Evolutionary conservation across 2,888 invertebrate species (phyloP), one percentile per base, ranked within the genome.

Genomic region (Diarsia brunnea): DNA sequence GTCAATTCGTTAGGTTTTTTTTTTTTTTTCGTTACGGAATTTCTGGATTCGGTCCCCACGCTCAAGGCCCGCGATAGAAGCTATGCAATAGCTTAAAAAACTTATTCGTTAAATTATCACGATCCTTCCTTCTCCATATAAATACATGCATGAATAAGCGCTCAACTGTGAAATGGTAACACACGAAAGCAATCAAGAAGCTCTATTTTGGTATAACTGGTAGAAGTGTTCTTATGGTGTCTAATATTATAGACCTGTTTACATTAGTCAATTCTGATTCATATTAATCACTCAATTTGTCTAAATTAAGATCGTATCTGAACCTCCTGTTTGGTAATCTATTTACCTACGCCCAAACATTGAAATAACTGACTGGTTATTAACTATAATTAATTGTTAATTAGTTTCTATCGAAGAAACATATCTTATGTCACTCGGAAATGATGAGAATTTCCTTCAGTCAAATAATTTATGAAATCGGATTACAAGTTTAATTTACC

Each of bases 281-380:
- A 73, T 80, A 73, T 74, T 64, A 51, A 49, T 45, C 21, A 51
- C 31, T 58, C 55, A 79, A 83, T 80, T 83, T 70, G 71, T 78
- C 27, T 21, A 63, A 70, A 70, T 80, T 79, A 55, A 67, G 79
- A 63, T 78, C 60, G n/a, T 71, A 67, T 80, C 49, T 49, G n/a
- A 27, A 47, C 43, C 24, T 55, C 53, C 66, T 55, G 66, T 69
- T 65, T 27, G 61, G 27, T 53, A 16, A 76, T 76, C 47, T 31
- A 53, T 76, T 53, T 53, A 16, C 10, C 47, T 58, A n/a, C 27
- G 19, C n/a, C 38, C 3, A 73, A 69, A 61, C 38, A 27, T 14
- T 11, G 47, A 24, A 65, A n/a, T 4, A 38, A 31, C 47, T 14
- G n/a, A n/a, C 47, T 47, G 2, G 45, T 65, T 75, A 47, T 64